A percentile compares a stretch with the other conserved stretches of the same genome.
phyloP scores from a whole-genome alignment of 2,888 invertebrate species.

The Acanthosepion lycidas region DNA sequence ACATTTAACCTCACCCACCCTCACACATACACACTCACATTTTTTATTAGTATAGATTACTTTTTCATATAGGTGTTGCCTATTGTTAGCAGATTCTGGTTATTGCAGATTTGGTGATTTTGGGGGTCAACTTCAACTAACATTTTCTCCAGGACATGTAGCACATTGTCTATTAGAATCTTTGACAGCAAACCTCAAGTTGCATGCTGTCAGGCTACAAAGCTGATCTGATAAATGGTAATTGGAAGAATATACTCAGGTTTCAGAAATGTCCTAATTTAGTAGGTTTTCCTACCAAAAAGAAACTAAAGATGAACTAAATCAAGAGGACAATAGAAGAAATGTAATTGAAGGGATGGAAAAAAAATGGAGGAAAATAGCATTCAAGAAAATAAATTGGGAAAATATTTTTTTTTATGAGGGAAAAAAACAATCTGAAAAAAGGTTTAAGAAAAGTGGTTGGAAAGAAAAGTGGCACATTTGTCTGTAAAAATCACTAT shows the following conservation, averaged over 20 bases:
- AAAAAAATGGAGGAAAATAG: neutral
- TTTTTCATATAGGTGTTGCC: neutral
- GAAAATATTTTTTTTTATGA: neutral
- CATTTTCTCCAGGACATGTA: neutral
- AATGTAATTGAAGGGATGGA: neutral
- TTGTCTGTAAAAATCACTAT: neutral
- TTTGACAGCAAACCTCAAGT: neutral
- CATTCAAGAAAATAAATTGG: neutral
- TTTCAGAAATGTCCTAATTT: slow-evolving; percentile 6
- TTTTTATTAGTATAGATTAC: neutral
- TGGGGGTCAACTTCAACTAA: neutral
- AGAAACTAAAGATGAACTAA: neutral
- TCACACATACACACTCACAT: no score
- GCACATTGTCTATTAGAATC: no score
- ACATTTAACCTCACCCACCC: no score
- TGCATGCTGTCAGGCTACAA: neutral
- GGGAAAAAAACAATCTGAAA: neutral
- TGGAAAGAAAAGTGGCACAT: neutral
- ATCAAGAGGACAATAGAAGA: neutral
- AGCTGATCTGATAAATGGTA: slow-evolving; percentile 22
- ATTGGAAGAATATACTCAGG: neutral
- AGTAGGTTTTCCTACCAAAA: neutral
- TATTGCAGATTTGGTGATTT: neutral
- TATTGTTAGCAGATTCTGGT: neutral
- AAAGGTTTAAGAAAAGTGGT: neutral